Evolutionary conservation across 2,888 invertebrate species (phyloP).

Genomic region (Anaspis maculata): DNA sequence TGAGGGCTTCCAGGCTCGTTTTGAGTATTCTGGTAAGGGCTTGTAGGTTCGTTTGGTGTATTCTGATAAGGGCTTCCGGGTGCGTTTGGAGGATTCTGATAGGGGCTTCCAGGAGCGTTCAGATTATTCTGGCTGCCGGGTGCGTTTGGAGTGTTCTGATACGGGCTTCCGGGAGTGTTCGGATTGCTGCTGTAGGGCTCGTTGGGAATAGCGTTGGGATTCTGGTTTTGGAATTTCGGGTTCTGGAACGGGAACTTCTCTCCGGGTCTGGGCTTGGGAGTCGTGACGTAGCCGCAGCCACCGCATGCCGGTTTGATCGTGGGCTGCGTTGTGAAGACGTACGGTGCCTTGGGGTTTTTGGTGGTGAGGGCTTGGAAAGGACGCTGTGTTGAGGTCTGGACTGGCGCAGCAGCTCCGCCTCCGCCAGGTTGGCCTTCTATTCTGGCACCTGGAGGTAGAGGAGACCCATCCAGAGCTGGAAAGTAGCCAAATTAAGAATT

Average conservation of each 20-base stretch:
- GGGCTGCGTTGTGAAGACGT: constrained; percentile 34
- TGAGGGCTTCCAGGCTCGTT: constrained; percentile 1
- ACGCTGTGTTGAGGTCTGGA: no score
- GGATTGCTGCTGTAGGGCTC: neutral
- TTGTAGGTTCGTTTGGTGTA: constrained; percentile 4
- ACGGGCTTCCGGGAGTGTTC: neutral
- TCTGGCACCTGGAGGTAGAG: constrained; percentile 17
- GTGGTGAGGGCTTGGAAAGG: constrained; percentile 13
- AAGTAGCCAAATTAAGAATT: constrained; percentile 1
- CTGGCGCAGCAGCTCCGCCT: no score
- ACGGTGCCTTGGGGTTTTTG: constrained; percentile 17
- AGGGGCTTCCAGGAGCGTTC: constrained; percentile 5
- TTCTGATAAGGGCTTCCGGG: constrained; percentile 3
- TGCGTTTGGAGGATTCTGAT: constrained; percentile 2
- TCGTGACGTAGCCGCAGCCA: constrained; percentile 51
- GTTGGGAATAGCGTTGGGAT: no score
- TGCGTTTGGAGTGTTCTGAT: neutral
- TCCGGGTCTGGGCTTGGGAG: constrained; percentile 37
- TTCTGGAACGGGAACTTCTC: constrained; percentile 27
- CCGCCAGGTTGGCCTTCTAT: constrained; percentile 2
- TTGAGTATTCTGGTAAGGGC: neutral
- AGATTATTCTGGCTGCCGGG: neutral
- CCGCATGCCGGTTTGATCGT: constrained; percentile 48
- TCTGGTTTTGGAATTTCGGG: constrained; percentile 23
- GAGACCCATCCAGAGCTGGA: constrained; percentile 33